Evolutionary conservation across 2,888 invertebrate species (phyloP), one percentile per base, ranked within the genome.

Genomic region (Hedya salicella): DNA sequence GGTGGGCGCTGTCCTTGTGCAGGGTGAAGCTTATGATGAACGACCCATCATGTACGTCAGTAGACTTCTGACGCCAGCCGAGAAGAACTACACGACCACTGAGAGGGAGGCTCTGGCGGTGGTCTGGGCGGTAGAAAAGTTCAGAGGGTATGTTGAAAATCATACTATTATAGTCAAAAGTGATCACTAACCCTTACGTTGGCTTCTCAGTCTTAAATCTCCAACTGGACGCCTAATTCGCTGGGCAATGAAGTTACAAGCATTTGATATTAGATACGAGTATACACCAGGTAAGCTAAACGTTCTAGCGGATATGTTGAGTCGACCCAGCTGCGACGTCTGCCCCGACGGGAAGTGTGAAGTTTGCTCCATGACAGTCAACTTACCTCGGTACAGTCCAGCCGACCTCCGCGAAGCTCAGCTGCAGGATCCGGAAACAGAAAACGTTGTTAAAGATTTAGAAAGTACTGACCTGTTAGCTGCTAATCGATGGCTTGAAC

Each of bases 401-500:
- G 17, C 13, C 3, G 11, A 44, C 0, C 30, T 46, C 4, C 48
- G 60, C 1, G 30, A 49, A 49, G 36, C n/a, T 8, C 48, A 60
- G 49, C 39, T 48, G 19, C 11, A 46, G 2, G 60, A 60, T 49
- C 44, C 25, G 13, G 57, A 57, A 30, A 39, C 39, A 30, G 49
- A 60, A 39, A 49, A 44, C 21, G 16, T 60, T 19, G 39, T 60
- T 13, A 60, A 30, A 21, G 36, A 60, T 21, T n/a, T 48, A n/a
- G 49, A 60, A 60, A 25, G 11, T 60, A 30, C 21, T 32, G 65
- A 65, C 19, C 19, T n/a, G 3, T 39, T 57, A 13, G 42, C 57
- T 13, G 19, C 52, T 21, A 25, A 13, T 6, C 44, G 52, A 9
- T 67, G 67, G 67, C n/a, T 19, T 2, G 62, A 67, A 8, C 36